A percentile compares a stretch with the other conserved stretches of the same genome.
phyloP scores from a whole-genome alignment of 2,888 invertebrate genomes.

The Tetramorium bicarinatum region DNA sequence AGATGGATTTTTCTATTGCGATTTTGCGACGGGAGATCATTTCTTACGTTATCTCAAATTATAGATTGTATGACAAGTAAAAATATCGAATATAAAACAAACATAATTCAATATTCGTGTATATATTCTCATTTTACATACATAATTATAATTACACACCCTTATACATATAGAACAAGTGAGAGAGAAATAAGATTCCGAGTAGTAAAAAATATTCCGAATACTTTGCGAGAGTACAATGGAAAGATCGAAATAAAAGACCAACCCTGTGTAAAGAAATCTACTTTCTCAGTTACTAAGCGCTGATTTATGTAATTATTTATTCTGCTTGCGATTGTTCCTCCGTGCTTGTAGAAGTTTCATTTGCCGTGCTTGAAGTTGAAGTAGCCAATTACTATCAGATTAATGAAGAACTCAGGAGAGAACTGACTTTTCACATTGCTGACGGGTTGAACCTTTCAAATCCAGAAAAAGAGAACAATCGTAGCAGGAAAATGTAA shows the following conservation, averaged over 20 bases:
- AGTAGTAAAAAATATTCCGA: not conserved
- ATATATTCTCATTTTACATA: not conserved
- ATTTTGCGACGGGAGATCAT: not conserved
- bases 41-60: not conserved
- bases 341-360: constrained; percentile 23
- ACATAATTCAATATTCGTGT: not conserved
- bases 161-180: not conserved
- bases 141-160: not conserved
- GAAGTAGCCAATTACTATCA: constrained; percentile 46
- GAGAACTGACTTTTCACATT: constrained; percentile 39
- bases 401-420: constrained; percentile 46
- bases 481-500: constrained; percentile 5
- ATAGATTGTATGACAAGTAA: not conserved
- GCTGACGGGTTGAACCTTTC: constrained; percentile 29
- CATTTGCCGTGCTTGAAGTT: constrained; percentile 42
- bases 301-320: constrained; percentile 52
- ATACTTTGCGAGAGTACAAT: not conserved
- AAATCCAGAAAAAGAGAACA: constrained; percentile 15
- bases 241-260: constrained; percentile 14
- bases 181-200: not conserved
- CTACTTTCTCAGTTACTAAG: constrained; percentile 29
- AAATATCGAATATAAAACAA: not conserved
- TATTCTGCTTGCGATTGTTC: constrained; percentile 45
- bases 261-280: not conserved
- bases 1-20: constrained; percentile 15